Conservation (phyloP, 1,140 invertebrate genomes). For the Aphidius ervi region DNA sequence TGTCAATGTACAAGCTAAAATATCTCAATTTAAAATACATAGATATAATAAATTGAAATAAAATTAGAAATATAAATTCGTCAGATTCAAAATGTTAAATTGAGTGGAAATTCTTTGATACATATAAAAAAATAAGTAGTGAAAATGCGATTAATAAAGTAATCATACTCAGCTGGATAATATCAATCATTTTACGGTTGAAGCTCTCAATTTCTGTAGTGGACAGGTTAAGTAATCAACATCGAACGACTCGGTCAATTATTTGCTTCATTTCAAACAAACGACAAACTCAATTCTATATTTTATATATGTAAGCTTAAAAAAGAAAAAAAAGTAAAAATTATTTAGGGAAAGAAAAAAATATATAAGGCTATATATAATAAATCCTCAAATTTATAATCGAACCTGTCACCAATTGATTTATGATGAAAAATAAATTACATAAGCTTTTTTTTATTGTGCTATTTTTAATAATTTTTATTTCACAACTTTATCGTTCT, state of each 20-base stretch:
- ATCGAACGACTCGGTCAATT: slow-evolving; percentile 25
- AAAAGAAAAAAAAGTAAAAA: slow-evolving; percentile 2
- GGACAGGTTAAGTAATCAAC: slow-evolving; percentile 41
- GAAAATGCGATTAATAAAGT: slow-evolving; percentile 45
- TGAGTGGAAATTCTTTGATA: slow-evolving; percentile 7
- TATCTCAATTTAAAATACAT: no score
- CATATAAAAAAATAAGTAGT: slow-evolving; percentile 21
- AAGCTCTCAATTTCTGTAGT: slow-evolving; percentile 33
- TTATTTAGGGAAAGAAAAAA: no score
- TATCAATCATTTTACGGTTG: slow-evolving; percentile 44
- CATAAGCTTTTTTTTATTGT: no score
- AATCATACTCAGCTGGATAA: slow-evolving; percentile 40
- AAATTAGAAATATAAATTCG: not conserved
- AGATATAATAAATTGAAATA: no score
- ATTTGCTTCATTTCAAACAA: slow-evolving; percentile 37
- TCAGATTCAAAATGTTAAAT: slow-evolving; percentile 6
- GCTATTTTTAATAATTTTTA: no score
- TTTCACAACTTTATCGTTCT: no score
- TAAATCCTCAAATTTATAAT: no score
- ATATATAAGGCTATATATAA: no score
- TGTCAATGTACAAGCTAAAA: no score
- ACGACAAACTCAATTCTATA: not conserved
- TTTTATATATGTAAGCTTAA: slow-evolving; percentile 13
- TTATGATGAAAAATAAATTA: no score
- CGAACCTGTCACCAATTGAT: no score